Evolutionary conservation across 2,888 invertebrate species (phyloP).

Genomic region (Pristionchus entomophagus): DNA sequence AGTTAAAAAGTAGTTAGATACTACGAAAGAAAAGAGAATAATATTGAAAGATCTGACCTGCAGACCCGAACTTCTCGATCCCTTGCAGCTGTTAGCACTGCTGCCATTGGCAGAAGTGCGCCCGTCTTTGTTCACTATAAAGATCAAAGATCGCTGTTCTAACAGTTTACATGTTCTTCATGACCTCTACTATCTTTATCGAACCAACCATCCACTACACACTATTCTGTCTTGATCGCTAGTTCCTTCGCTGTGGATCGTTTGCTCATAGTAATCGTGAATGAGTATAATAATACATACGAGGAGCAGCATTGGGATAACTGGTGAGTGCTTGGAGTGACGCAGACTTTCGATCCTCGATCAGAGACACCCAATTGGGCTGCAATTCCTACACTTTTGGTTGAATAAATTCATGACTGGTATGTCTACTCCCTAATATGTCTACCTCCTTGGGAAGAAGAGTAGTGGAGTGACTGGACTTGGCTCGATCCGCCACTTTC

Average conservation of each 20-base stretch:
- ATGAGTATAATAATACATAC: background rate
- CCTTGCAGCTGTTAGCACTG: conserved; percentile 71
- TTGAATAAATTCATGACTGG: background rate
- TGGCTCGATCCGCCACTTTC: conserved; percentile 68
- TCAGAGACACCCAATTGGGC: conserved; percentile 70
- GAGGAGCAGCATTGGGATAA: conserved; percentile 34
- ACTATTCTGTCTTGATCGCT: too few species aligned
- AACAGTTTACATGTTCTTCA: too few species aligned
- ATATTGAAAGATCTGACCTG: conserved; percentile 58
- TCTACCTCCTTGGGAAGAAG: conserved; percentile 59
- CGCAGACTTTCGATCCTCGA: conserved; percentile 71
- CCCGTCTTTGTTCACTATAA: conserved; percentile 18
- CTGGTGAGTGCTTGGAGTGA: conserved; percentile 73
- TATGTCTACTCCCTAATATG: background rate
- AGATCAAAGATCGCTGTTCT: background rate
- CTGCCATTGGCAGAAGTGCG: conserved; percentile 64
- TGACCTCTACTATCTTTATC: background rate
- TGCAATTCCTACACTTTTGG: conserved; percentile 48
- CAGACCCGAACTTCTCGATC: conserved; percentile 72
- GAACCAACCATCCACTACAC: background rate
- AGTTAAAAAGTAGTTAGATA: background rate
- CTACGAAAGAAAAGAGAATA: background rate
- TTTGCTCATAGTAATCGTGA: too few species aligned
- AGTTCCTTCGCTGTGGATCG: too few species aligned
- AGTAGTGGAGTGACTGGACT: conserved; percentile 56